phyloP scores from a whole-genome alignment of 2,888 invertebrate species.

The Parnassius smintheus region DNA sequence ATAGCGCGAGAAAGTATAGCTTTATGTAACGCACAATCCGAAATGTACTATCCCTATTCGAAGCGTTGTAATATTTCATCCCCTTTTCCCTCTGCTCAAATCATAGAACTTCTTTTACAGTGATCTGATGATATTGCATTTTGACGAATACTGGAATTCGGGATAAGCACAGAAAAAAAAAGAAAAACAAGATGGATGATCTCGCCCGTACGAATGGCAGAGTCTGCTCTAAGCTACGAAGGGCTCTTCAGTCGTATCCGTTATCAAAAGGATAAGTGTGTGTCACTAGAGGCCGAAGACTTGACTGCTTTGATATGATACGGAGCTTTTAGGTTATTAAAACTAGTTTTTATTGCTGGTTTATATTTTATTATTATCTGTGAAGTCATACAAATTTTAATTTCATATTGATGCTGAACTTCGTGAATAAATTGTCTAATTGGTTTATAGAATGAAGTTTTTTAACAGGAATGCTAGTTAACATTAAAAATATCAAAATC shows the following conservation, averaged over 20 bases:
- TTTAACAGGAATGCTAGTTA: background rate
- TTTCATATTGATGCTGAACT: too few species aligned
- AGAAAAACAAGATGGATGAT: slow-evolving; percentile 68
- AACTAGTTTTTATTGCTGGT: slow-evolving; percentile 24
- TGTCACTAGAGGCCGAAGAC: slow-evolving; percentile 14
- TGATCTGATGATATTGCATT: slow-evolving; percentile 81
- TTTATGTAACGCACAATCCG: slow-evolving; percentile 34
- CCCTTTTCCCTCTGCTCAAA: slow-evolving; percentile 58
- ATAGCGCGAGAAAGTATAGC: slow-evolving; percentile 33
- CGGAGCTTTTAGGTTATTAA: slow-evolving; percentile 53
- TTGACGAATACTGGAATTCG: slow-evolving; percentile 61
- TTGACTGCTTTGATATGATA: slow-evolving; percentile 28
- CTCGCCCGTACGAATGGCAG: slow-evolving; percentile 39
- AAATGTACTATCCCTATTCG: slow-evolving; percentile 48
- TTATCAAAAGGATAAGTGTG: slow-evolving; percentile 20
- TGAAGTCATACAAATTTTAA: too few species aligned
- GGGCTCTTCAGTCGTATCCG: slow-evolving; percentile 23
- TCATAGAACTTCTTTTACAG: slow-evolving; percentile 77
- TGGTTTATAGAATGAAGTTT: background rate
- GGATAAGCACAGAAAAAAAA: slow-evolving; percentile 47
- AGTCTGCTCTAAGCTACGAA: slow-evolving; percentile 18
- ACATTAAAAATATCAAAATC: too few species aligned
- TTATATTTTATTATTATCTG: background rate
- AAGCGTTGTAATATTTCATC: slow-evolving; percentile 77
- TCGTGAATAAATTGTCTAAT: too few species aligned